Base-by-base conservation (phyloP, 2,797 vertebrate species). In the Premnoplex brunnescens region DNA sequence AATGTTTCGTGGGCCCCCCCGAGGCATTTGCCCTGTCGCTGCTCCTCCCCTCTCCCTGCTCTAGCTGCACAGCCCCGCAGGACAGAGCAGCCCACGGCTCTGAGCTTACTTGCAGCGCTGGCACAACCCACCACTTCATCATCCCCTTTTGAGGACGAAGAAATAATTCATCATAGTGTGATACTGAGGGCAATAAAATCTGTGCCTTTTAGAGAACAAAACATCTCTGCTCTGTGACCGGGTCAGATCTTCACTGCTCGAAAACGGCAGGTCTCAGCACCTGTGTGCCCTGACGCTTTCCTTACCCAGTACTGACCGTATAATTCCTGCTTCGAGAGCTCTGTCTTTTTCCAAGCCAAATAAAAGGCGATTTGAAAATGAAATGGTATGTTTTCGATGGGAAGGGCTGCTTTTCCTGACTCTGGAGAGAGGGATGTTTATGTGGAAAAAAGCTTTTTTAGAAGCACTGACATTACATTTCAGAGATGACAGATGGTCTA, bases 401-500 rank as follows among this genome's bases (percentile, higher is more conserved):
- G 85, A 94, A 95, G 36, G n/a, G 69, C 69, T 94, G 79, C 39
- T 88, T 83, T 88, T 81, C 80, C 76, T 68, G 78, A 59, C 34
- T 85, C 41, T 60, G 54, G 32, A 95, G 64, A 91, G 24, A 19
- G 52, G 22, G 69, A 81, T 91, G 76, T 81, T 94, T 92, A 89
- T 59, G 39, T 84, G 79, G 79, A 77, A 67, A 93, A 90, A 75
- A 3, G n/a, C 30, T 87, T 89, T 95, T 95, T 96, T 85, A 93
- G 80, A 69, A 92, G 67, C 21, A 34, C 44, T 95, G 94, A 93
- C 91, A 89, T 95, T 90, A 90, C 76, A 90, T 76, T 85, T 43
- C 48, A 82, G 73, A 87, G 63, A 92, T 77, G 71, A 76, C 95
- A 97, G 93, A 94, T 96, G 92, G 91, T 82, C 36, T 80, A 63